Evolutionary conservation across 2,888 invertebrate species (phyloP).

Genomic region (Diabrotica balteata): DNA sequence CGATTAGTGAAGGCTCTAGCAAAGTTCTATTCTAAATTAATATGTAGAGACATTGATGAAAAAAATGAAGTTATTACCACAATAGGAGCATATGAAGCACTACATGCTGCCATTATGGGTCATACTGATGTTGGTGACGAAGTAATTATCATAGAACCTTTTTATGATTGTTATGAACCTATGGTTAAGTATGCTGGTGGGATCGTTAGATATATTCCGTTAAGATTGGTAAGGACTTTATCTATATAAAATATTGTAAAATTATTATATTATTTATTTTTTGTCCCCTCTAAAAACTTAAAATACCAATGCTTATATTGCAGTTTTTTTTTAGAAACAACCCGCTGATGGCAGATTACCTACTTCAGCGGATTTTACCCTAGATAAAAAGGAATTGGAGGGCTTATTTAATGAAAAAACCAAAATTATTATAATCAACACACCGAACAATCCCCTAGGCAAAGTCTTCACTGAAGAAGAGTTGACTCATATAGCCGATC

Average conservation of each 20-base stretch:
- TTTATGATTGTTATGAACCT: slow-evolving; percentile 97
- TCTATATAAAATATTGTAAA: too few relatives aligned
- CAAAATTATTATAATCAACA: slow-evolving; percentile 95
- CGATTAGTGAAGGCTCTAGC: slow-evolving; percentile 84
- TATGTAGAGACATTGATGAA: slow-evolving; percentile 81
- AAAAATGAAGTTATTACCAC: slow-evolving; percentile 88
- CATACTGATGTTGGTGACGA: slow-evolving; percentile 88
- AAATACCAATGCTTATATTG: too few relatives aligned
- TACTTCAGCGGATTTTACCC: slow-evolving; percentile 85
- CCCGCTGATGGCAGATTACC: slow-evolving; percentile 55
- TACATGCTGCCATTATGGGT: slow-evolving; percentile 78
- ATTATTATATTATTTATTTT: too few relatives aligned
- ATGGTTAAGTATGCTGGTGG: slow-evolving; percentile 92
- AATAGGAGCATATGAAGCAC: slow-evolving; percentile 92
- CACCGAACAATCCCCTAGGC: slow-evolving; percentile 97
- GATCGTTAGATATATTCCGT: slow-evolving; percentile 82
- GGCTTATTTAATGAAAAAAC: slow-evolving; percentile 85
- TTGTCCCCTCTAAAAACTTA: too few relatives aligned
- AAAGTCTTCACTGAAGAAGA: slow-evolving; percentile 82
- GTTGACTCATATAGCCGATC: slow-evolving; percentile 77
- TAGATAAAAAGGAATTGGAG: slow-evolving; percentile 83
- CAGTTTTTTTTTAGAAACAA: slow-evolving; percentile 33
- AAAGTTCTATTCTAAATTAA: slow-evolving; percentile 82
- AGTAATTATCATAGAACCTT: slow-evolving; percentile 97
- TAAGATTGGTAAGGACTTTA: slow-evolving; percentile 66